Conservation (phyloP, 1,140 invertebrate genomes). For the Drosophila varians region DNA sequence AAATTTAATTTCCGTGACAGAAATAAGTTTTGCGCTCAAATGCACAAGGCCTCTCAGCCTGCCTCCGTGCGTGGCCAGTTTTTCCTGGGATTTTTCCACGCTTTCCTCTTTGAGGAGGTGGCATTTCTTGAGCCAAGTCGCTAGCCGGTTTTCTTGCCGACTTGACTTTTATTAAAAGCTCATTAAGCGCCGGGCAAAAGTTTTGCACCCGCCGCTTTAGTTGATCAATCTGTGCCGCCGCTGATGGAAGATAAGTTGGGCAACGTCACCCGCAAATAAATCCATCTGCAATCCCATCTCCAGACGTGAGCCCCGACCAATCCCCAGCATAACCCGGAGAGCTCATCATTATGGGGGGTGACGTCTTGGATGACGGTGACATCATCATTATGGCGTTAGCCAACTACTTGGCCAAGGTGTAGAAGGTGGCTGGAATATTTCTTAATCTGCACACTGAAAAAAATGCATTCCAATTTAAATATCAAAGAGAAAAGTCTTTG, state of each 20-base stretch:
- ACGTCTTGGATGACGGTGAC: constrained; percentile 49
- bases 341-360: constrained; percentile 44
- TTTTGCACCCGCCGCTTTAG: constrained; percentile 48
- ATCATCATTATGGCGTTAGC: constrained; percentile 69
- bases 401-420: constrained; percentile 27
- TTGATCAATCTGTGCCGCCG: constrained; percentile 50
- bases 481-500: no score
- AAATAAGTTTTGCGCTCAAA: constrained; percentile 82
- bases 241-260: constrained; percentile 42
- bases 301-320: constrained; percentile 22
- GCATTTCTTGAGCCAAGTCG: constrained; percentile 8
- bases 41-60: constrained; percentile 60
- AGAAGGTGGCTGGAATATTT: background rate
- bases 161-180: constrained; percentile 82
- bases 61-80: constrained; percentile 48
- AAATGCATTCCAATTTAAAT: background rate
- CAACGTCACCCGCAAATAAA: constrained; percentile 57
- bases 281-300: constrained; percentile 34
- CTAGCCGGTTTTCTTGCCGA: background rate
- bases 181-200: constrained; percentile 68
- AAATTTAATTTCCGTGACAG: constrained; percentile 82
- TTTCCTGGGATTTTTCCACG: constrained; percentile 41
- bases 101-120: constrained; percentile 7
- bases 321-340: constrained; percentile 1
- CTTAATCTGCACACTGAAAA: background rate